These are phyloP conservation scores for Leptodactylus fuscus DNA, from an alignment of 2,113 vertebrate genomes.

Conservation along the genomic window DNA sequence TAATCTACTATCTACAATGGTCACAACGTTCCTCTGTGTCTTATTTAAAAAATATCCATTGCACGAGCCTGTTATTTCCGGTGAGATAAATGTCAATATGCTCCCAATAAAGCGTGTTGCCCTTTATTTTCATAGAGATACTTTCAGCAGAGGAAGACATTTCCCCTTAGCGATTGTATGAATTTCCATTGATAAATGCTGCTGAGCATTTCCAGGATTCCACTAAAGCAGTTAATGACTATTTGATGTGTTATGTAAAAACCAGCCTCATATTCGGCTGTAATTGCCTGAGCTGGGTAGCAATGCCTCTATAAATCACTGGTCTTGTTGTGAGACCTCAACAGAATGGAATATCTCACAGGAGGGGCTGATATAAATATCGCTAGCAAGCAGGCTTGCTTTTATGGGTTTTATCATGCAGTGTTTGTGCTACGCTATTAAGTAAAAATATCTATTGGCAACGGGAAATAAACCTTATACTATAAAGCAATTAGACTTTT, in stretches of 20 bases:
- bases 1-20: background rate
- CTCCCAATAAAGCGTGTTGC: background rate
- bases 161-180: slow-evolving; percentile 8
- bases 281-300: slow-evolving; percentile 43
- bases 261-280: slow-evolving; percentile 34
- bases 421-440: slow-evolving; percentile 29
- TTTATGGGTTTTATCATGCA: slow-evolving; percentile 17
- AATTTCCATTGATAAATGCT: slow-evolving; percentile 44
- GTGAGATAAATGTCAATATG: slow-evolving; percentile 15
- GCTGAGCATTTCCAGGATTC: slow-evolving; percentile 27
- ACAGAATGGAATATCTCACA: slow-evolving; percentile 20
- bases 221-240: slow-evolving; percentile 46
- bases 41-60: background rate
- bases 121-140: background rate
- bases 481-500: slow-evolving; percentile 28
- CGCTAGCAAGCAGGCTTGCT: slow-evolving; percentile 5
- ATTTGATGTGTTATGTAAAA: slow-evolving; percentile 52
- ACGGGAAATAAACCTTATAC: slow-evolving; percentile 18
- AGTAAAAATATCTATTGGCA: slow-evolving; percentile 19
- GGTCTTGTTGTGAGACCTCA: slow-evolving; percentile 47
- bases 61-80: background rate
- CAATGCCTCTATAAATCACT: slow-evolving; percentile 43
- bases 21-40: background rate
- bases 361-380: slow-evolving; percentile 37
- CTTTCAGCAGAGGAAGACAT: slow-evolving; percentile 5